A percentile compares a stretch with the other conserved stretches of the same genome.
Conservation (phyloP, 2,797 vertebrate species). For the Chrosomus eos region DNA sequence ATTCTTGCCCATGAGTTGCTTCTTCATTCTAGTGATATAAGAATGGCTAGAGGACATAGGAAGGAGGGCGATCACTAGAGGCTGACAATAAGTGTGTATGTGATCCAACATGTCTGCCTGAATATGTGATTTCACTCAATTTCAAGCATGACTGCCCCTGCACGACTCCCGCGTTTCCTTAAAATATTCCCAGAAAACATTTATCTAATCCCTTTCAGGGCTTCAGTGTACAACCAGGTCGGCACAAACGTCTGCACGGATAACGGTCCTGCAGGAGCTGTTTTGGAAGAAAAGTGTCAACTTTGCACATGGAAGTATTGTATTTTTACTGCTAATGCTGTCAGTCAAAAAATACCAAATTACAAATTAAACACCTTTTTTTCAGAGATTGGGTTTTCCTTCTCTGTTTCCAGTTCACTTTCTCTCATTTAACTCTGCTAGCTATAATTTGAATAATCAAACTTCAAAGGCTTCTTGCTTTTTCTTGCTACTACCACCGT, state of each 20-base stretch:
- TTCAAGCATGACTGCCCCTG: constrained; percentile 78
- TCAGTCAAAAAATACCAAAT: constrained; percentile 73
- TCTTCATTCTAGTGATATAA: constrained; percentile 23
- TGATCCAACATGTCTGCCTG: constrained; percentile 69
- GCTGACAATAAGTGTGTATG: constrained; percentile 27
- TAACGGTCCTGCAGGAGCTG: neutral
- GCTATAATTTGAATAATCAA: constrained; percentile 60
- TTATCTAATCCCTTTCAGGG: constrained; percentile 79
- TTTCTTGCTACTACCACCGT: constrained; percentile 22
- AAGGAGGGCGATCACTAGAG: constrained; percentile 17
- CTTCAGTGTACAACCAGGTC: constrained; percentile 64
- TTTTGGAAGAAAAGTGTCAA: neutral
- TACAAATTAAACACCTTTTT: constrained; percentile 68
- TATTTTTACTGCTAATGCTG: constrained; percentile 61
- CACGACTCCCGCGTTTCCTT: constrained; percentile 75
- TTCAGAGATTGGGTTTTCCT: constrained; percentile 63
- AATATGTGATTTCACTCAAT: constrained; percentile 79
- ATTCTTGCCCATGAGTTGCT: neutral
- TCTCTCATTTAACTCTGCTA: constrained; percentile 48
- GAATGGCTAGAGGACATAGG: constrained; percentile 17
- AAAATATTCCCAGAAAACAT: constrained; percentile 78
- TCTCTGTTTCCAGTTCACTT: constrained; percentile 53
- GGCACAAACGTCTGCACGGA: constrained; percentile 44
- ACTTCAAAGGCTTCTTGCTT: constrained; percentile 60
- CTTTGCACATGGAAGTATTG: constrained; percentile 23